Base-by-base conservation (phyloP, 2,113 vertebrate species). In the Heterotis niloticus region DNA sequence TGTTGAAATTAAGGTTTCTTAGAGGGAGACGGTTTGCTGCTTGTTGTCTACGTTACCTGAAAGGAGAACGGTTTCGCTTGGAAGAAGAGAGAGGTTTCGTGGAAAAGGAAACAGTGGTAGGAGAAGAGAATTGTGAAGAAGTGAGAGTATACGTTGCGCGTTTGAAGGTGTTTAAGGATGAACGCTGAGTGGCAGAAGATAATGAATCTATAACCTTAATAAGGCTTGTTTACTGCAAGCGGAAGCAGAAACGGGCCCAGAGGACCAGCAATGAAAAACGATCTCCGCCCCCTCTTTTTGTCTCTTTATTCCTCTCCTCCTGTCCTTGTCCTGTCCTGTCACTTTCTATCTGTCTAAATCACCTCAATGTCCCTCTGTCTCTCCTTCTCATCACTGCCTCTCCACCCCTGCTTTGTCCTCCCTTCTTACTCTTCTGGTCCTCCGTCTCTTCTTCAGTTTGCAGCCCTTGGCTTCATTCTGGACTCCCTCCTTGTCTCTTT, bases 171-270 rank as follows among this genome's bases (percentile, higher is more conserved):
- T 20, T 29, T 52, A 16, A 14, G 70, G 64, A 20, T 24, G 64
- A 29, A 14, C 14, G 24, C 67, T 18, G 67, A 60, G 26, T 74
- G 20, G 62, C 28, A 5, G 18, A 16, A 72, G 54, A 73, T 64
- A 51, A 80, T 64, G 79, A 75, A 83, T 56, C 68, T 34, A 54
- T 78, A 62, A 72, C 52, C 23, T 75, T 80, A 77, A 83, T 75
- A 71, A 80, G 75, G 29, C 18, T n/a, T 34, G 54, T 76, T 76
- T 83, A 64, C 64, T 78, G 73, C 9, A 77, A 54, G 52, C 44
- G 65, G 64, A 20, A 54, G 24, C 18, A 81, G 51, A 64, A 76
- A 60, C 16, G 1, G 71, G 51, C 73, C 34, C 65, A 68, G 16
- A 66, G 24, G 78, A 78, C n/a, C 72, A 60, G 51, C 51, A 4